These are phyloP conservation scores for Spea bombifrons DNA, from an alignment of 2,113 vertebrate genomes.

Conservation along the genomic window DNA sequence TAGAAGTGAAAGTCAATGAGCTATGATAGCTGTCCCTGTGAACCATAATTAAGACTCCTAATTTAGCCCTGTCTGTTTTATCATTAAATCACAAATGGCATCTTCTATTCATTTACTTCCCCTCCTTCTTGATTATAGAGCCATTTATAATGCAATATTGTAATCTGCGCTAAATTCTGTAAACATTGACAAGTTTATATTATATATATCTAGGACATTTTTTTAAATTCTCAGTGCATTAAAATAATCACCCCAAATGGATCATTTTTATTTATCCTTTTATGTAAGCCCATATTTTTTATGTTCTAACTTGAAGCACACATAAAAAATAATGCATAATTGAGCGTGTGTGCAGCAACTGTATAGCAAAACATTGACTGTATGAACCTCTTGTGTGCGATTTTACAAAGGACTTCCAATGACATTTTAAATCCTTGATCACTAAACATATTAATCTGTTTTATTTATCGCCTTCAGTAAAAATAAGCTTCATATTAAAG, in stretches of 20 bases:
- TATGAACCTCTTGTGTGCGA: not conserved
- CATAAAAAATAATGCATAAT: conserved; percentile 1
- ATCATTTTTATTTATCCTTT: conserved; percentile 11
- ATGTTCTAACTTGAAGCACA: not conserved
- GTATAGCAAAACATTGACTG: not conserved
- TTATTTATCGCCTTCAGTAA: too few relatives aligned
- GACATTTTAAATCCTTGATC: conserved; percentile 3
- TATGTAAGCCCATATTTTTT: conserved; percentile 15
- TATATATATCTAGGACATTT: not conserved
- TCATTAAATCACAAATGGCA: conserved; percentile 25
- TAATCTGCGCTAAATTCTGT: conserved; percentile 5
- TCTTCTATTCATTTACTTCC: conserved; percentile 33
- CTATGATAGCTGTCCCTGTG: conserved; percentile 34
- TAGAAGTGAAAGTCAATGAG: conserved; percentile 28
- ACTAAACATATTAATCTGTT: not conserved
- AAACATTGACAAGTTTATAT: not conserved
- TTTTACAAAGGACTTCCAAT: not conserved
- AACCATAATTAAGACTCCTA: conserved; percentile 30
- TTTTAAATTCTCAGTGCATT: not conserved
- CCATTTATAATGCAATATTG: conserved; percentile 26
- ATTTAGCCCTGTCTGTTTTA: conserved; percentile 28
- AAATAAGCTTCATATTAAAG: too few relatives aligned
- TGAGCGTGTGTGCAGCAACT: not conserved
- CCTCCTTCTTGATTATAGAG: conserved; percentile 15
- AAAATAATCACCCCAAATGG: not conserved